Evolutionary conservation across 1,140 invertebrate species (phyloP).

Genomic region (Ceratina australensis): DNA sequence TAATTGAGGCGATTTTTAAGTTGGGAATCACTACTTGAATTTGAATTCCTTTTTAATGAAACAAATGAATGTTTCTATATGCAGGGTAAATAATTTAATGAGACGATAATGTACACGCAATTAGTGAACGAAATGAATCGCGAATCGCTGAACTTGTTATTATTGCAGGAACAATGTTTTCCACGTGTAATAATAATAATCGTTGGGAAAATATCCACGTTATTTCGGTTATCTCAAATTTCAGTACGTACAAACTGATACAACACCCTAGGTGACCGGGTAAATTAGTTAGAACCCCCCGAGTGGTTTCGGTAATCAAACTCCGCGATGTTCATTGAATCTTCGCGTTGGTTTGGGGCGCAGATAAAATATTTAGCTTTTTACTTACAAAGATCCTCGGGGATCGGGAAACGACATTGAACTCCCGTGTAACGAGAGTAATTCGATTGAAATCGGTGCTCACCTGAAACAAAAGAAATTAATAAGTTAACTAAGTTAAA

Average conservation of each 20-base stretch:
- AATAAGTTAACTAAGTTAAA: background rate
- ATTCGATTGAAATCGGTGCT: background rate
- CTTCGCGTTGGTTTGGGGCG: constrained; percentile 5
- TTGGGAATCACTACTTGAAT: too few species aligned
- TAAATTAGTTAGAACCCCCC: constrained; percentile 48
- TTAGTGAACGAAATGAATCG: too few species aligned
- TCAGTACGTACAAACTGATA: constrained; percentile 48
- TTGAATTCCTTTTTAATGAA: too few species aligned
- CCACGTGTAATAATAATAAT: too few species aligned
- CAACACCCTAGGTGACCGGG: constrained; percentile 25
- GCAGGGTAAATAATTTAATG: too few species aligned
- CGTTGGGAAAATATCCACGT: too few species aligned
- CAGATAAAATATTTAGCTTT: constrained; percentile 55
- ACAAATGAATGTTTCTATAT: too few species aligned
- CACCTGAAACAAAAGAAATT: constrained; percentile 23
- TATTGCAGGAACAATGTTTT: too few species aligned
- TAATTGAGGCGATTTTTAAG: too few species aligned
- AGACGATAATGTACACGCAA: too few species aligned
- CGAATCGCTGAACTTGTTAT: too few species aligned
- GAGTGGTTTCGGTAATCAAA: constrained; percentile 50
- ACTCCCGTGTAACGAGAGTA: background rate
- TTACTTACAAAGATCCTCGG: constrained; percentile 40
- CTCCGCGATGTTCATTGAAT: constrained; percentile 53
- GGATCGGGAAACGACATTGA: background rate
- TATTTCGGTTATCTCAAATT: constrained; percentile 17